phyloP scores from a whole-genome alignment of 2,888 invertebrate species.

The Cataglyphis cursor region DNA sequence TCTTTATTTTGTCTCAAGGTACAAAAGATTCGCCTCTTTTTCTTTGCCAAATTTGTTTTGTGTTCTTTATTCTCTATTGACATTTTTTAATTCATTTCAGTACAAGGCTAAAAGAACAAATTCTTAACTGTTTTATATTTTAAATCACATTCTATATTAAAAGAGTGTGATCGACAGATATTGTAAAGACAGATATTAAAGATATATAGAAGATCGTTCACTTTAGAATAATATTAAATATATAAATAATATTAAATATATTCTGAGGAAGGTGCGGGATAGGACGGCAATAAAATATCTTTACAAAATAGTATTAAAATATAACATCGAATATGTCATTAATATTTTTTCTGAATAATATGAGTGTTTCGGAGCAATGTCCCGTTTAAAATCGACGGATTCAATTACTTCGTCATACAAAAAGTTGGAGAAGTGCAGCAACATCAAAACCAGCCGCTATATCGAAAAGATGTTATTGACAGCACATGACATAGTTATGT shows the following conservation, averaged over 20 bases:
- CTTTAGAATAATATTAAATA: not conserved
- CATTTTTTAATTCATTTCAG: not conserved
- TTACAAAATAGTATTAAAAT: not conserved
- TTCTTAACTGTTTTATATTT: not conserved
- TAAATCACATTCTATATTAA: not conserved
- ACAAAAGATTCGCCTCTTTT: not conserved
- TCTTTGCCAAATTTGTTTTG: not conserved
- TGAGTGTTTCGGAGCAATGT: not conserved
- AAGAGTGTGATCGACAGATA: not conserved
- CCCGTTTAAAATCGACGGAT: not conserved
- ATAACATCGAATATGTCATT: not conserved
- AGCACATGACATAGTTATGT: constrained; percentile 44
- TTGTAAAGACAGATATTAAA: not conserved
- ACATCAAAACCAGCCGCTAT: not conserved
- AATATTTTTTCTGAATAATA: not conserved
- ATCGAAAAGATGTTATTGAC: constrained; percentile 37
- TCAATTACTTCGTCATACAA: constrained; percentile 1
- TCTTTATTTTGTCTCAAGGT: no score
- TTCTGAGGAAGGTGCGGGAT: not conserved
- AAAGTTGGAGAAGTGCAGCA: not conserved
- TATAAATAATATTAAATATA: not conserved
- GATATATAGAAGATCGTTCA: not conserved
- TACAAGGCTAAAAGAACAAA: not conserved
- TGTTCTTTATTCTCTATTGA: not conserved
- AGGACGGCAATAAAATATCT: not conserved